These are phyloP conservation scores for Drosophila lutescens DNA, from an alignment of 2,888 invertebrate genomes.

Conservation along the genomic window DNA sequence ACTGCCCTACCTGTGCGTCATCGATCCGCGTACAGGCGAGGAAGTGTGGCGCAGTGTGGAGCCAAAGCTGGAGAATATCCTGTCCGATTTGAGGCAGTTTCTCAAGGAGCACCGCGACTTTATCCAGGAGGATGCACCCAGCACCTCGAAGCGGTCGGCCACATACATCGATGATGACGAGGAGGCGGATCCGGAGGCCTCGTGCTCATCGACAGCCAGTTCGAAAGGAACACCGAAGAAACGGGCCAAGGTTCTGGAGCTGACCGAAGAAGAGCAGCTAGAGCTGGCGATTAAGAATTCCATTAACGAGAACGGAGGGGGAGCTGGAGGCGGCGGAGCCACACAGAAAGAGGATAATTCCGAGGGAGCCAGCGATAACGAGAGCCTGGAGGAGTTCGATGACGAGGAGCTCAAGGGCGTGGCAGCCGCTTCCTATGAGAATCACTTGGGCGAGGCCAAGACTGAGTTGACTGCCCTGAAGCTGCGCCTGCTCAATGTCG, in stretches of 20 bases:
- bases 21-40: constrained; percentile 89
- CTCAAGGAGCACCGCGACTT: constrained; percentile 76
- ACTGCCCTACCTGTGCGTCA: constrained; percentile 88
- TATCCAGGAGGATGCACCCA: constrained; percentile 70
- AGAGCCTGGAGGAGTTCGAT: constrained; percentile 73
- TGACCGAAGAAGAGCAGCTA: constrained; percentile 83
- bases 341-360: constrained; percentile 53
- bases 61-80: constrained; percentile 75
- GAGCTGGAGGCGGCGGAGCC: constrained; percentile 39
- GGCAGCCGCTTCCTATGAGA: constrained; percentile 70
- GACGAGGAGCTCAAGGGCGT: constrained; percentile 68
- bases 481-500: constrained; percentile 77
- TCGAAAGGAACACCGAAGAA: constrained; percentile 62
- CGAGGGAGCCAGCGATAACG: constrained; percentile 64
- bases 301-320: constrained; percentile 82
- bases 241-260: constrained; percentile 75
- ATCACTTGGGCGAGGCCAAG: constrained; percentile 64
- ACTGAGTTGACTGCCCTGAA: constrained; percentile 80
- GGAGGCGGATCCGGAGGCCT: constrained; percentile 51
- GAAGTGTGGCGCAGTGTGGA: constrained; percentile 83
- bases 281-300: constrained; percentile 83
- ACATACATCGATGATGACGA: constrained; percentile 62
- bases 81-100: constrained; percentile 72
- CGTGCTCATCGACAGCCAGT: constrained; percentile 48
- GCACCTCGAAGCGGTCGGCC: constrained; percentile 71